Conservation (phyloP, 1,140 invertebrate species). For the Atopsyche davidsoni region DNA sequence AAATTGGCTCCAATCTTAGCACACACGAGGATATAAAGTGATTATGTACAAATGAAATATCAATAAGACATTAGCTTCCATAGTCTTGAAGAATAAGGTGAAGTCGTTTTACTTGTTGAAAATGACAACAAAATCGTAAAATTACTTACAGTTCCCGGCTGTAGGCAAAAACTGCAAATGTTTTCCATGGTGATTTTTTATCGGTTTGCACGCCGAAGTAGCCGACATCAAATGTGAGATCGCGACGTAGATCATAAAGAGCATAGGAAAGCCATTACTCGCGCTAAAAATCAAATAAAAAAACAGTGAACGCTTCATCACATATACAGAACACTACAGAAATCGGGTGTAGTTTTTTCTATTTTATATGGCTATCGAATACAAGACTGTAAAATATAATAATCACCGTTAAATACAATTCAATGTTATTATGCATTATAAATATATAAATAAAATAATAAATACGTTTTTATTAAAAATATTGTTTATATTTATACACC, state of each 20-base stretch:
- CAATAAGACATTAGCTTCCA: no score
- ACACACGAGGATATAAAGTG: no score
- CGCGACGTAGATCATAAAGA: slow-evolving; percentile 22
- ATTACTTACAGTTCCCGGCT: slow-evolving; percentile 22
- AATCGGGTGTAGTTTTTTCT: slow-evolving; percentile 11
- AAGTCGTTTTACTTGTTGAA: slow-evolving; percentile 15
- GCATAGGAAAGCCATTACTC: slow-evolving; percentile 19
- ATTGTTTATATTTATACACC: no score
- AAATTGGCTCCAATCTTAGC: no score
- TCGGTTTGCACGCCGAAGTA: slow-evolving; percentile 13
- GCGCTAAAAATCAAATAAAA: slow-evolving; percentile 26
- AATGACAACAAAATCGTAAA: slow-evolving; percentile 19
- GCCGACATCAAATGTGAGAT: slow-evolving; percentile 16
- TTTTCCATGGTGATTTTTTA: slow-evolving; percentile 11
- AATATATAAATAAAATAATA: no score
- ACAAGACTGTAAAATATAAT: no score
- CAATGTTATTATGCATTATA: no score
- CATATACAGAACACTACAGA: slow-evolving; percentile 19
- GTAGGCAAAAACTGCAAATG: slow-evolving; percentile 22
- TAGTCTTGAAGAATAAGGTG: slow-evolving; percentile 8
- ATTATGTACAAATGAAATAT: no score
- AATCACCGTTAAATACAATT: no score
- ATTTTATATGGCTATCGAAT: slow-evolving; percentile 11
- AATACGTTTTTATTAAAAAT: no score
- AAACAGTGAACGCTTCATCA: slow-evolving; percentile 25